Evolutionary conservation across 2,113 vertebrate species (phyloP), one percentile per base, ranked within the genome.

Genomic region (Mustela nigripes): DNA sequence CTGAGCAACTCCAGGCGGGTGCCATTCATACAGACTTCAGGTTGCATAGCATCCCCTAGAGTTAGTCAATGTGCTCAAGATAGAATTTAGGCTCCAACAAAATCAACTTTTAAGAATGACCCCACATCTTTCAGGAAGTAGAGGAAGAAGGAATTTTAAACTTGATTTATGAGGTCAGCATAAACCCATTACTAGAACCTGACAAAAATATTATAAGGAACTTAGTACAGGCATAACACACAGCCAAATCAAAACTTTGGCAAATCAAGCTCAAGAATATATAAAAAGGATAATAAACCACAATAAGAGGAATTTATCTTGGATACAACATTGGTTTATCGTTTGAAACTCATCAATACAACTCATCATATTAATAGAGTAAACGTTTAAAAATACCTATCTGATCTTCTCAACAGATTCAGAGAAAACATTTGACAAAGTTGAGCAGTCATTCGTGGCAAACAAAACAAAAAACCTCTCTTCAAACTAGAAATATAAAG

Each of bases 371-470:
- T 79, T 85, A 63, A 63, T 48, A 67, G 33, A 81, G 53, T 36
- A 69, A 39, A 71, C 4, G 1, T 50, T 73, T 50, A 50, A 65
- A 74, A 74, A 26, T 42, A 74, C 5, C 3, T 11, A 74, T 18
- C 28, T 14, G 18, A 71, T 74, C 16, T 67, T 42, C 26, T 63
- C 10, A 65, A 31, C 11, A 33, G 39, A 80, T 73, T n/a, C 9
- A 82, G n/a, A 84, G 36, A 92, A 73, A 89, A 39, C 18, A 79
- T 65, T 94, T 73, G 74, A 89, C 42, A 94, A 84, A 88, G 91
- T 22, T 65, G 19, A 84, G 11, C 24, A 71, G n/a, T 39, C 14
- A 39, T 95, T 82, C 81, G 39, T 93, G 73, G 48, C 12, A 33
- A 48, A 63, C 12, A 26, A 36, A 69, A 56, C 26, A 45, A 69